These are phyloP conservation scores for Cheilosia vernalis DNA, from an alignment of 2,888 invertebrate genomes.

Conservation along the genomic window DNA sequence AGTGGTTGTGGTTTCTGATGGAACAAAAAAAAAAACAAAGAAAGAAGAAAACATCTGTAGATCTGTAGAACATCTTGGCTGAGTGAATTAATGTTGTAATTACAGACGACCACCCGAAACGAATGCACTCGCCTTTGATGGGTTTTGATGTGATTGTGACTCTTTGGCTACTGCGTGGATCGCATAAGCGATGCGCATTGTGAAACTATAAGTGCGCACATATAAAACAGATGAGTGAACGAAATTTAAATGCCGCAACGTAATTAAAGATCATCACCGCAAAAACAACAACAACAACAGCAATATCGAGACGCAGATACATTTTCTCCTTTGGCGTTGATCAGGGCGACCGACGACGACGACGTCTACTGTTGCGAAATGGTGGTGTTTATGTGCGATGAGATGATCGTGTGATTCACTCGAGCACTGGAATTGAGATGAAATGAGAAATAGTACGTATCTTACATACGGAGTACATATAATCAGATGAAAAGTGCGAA, in stretches of 20 bases:
- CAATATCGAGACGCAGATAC: slow-evolving; percentile 12
- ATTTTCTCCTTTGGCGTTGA: slow-evolving; percentile 13
- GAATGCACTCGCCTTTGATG: slow-evolving; percentile 14
- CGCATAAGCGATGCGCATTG: slow-evolving; percentile 56
- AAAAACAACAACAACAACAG: slow-evolving; percentile 45
- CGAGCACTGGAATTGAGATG: slow-evolving; percentile 25
- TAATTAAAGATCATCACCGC: slow-evolving; percentile 72
- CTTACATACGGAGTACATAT: not conserved
- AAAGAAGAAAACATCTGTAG: slow-evolving; percentile 44
- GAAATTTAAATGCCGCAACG: slow-evolving; percentile 74
- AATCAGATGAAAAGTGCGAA: slow-evolving; percentile 59
- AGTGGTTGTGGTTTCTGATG: slow-evolving; percentile 59
- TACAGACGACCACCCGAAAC: slow-evolving; percentile 72
- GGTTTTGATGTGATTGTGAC: slow-evolving; percentile 19
- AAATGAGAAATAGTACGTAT: not conserved
- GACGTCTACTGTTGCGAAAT: slow-evolving; percentile 17
- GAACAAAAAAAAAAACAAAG: slow-evolving; percentile 14
- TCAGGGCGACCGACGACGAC: not conserved
- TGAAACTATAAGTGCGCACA: slow-evolving; percentile 69
- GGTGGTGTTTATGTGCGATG: slow-evolving; percentile 15
- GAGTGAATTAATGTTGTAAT: slow-evolving; percentile 71
- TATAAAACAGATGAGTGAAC: slow-evolving; percentile 75
- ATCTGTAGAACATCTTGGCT: slow-evolving; percentile 64
- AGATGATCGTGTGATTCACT: slow-evolving; percentile 9
- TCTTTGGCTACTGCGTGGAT: slow-evolving; percentile 11